Evolutionary conservation across 2,797 vertebrate species (phyloP).

Genomic region (Crypturellus tataupa): DNA sequence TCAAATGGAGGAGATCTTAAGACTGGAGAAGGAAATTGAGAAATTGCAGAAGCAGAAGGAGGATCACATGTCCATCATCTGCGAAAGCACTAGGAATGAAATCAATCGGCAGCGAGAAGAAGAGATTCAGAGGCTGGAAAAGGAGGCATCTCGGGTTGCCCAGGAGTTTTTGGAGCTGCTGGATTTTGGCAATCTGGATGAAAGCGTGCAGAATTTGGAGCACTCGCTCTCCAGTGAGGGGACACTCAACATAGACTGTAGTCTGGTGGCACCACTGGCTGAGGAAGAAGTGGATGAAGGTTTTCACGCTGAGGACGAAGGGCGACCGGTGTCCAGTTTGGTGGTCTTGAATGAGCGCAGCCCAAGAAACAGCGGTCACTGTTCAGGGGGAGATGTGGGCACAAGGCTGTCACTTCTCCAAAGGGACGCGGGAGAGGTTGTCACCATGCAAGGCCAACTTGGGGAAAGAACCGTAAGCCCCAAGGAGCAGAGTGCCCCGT

Average conservation of each 20-base stretch:
- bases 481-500: conserved; percentile 18
- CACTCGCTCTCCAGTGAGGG: conserved; percentile 87
- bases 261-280: conserved; percentile 85
- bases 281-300: conserved; percentile 91
- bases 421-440: neutral
- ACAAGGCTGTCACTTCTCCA: conserved; percentile 9
- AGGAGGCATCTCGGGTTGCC: conserved; percentile 91
- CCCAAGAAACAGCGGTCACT: conserved; percentile 49
- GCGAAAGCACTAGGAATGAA: conserved; percentile 87
- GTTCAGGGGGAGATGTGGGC: conserved; percentile 31
- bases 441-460: neutral
- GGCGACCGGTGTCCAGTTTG: conserved; percentile 79
- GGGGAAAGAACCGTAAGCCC: neutral
- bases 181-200: conserved; percentile 87
- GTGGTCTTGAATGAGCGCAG: conserved; percentile 37
- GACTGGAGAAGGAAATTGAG: conserved; percentile 92
- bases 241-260: conserved; percentile 85
- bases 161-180: conserved; percentile 92
- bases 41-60: conserved; percentile 90
- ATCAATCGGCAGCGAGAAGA: conserved; percentile 87
- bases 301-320: conserved; percentile 88
- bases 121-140: conserved; percentile 90
- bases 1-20: conserved; percentile 94
- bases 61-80: conserved; percentile 87
- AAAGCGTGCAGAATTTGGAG: conserved; percentile 82